A percentile compares a stretch with the other conserved stretches of the same genome.
These are phyloP conservation scores for Melozone crissalis DNA, from an alignment of 2,113 vertebrate genomes.

Conservation along the genomic window DNA sequence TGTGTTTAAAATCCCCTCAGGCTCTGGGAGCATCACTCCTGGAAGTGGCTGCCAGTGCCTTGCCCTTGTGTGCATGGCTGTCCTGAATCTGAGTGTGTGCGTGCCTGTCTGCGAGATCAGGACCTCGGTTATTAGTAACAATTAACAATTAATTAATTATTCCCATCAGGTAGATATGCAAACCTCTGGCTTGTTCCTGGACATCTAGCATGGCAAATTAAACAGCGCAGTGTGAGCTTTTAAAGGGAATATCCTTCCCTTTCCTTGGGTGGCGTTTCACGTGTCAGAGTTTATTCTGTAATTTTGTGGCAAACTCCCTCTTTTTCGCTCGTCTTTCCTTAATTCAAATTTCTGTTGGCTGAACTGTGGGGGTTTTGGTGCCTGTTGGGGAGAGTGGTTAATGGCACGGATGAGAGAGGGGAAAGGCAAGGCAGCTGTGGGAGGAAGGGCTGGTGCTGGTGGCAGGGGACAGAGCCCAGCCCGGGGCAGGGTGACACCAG, in stretches of 20 bases:
- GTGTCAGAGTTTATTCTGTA: background rate
- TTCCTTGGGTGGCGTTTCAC: background rate
- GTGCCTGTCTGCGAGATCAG: background rate
- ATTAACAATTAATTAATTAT: conserved; percentile 60
- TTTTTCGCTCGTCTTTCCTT: rapidly evolving
- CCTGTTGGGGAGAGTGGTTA: background rate
- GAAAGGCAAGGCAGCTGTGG: background rate
- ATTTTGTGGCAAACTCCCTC: background rate
- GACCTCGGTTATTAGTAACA: conserved; percentile 35
- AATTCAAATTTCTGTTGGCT: background rate
- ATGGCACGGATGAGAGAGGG: background rate
- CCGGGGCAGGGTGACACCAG: background rate
- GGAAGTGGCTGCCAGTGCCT: background rate
- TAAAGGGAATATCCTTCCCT: background rate
- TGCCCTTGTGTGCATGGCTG: rapidly evolving
- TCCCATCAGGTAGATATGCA: conserved; percentile 14
- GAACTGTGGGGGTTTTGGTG: background rate
- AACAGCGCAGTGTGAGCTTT: background rate
- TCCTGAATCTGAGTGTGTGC: background rate
- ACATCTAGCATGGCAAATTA: background rate
- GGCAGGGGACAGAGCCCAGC: background rate
- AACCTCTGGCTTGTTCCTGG: conserved; percentile 25
- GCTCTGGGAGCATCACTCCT: background rate
- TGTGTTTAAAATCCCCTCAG: background rate
- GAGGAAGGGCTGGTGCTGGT: background rate